Conservation (phyloP, 2,797 vertebrate species). For the Sebastes itinus region DNA sequence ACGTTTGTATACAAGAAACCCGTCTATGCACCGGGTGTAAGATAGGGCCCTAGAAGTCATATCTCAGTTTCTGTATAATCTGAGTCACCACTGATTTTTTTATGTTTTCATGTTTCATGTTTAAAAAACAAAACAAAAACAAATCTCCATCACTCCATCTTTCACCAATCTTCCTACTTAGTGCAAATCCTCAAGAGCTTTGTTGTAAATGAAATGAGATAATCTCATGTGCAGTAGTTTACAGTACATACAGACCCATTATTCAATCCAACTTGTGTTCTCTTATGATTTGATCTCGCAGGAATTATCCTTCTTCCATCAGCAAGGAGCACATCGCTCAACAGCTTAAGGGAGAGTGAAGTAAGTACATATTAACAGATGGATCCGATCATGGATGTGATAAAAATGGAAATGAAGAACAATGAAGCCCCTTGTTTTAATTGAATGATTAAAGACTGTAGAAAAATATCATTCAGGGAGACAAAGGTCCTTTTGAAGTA, state of each 20-base stretch:
- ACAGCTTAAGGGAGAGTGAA: slow-evolving; percentile 3
- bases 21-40: too few species aligned
- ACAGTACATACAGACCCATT: neutral
- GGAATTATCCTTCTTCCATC: neutral
- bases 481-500: neutral
- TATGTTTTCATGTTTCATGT: neutral
- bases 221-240: neutral
- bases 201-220: slow-evolving; percentile 1
- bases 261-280: slow-evolving; percentile 3
- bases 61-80: too few species aligned
- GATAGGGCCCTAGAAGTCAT: too few species aligned
- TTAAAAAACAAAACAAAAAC: neutral
- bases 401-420: slow-evolving; percentile 1
- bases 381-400: neutral
- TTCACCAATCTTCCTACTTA: neutral
- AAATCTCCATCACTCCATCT: neutral
- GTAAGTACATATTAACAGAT: slow-evolving; percentile 8
- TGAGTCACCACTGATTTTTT: neutral
- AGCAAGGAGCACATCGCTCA: neutral
- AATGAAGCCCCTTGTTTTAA: slow-evolving; percentile 1
- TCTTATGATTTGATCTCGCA: slow-evolving; percentile 1
- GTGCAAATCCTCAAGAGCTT: neutral
- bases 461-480: neutral
- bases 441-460: neutral
- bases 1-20: too few species aligned